phyloP scores from a whole-genome alignment of 2,113 vertebrate genomes.

The Saimiri boliviensis region DNA sequence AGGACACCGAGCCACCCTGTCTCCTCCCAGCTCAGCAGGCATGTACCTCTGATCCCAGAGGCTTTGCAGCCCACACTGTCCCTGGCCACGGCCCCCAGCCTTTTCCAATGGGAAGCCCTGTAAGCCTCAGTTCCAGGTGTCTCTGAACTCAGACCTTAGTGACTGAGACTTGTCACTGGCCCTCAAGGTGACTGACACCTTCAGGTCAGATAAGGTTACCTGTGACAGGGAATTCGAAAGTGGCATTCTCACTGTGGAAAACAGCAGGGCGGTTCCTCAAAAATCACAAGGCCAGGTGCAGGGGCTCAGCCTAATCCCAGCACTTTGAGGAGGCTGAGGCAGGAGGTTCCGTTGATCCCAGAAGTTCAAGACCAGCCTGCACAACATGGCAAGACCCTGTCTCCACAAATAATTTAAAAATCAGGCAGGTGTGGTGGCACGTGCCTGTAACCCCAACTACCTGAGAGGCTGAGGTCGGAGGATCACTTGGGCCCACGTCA shows the following conservation, averaged over 20 bases:
- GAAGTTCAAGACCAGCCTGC: too few species aligned
- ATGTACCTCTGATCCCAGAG: neutral
- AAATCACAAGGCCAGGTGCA: too few species aligned
- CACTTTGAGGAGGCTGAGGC: too few species aligned
- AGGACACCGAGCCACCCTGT: neutral
- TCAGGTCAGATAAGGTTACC: neutral
- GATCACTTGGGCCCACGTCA: too few species aligned
- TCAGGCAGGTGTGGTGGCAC: too few species aligned
- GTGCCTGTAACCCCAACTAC: too few species aligned
- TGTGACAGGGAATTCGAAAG: fast-evolving
- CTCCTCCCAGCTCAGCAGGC: too few species aligned
- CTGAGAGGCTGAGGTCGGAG: too few species aligned
- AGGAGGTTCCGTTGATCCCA: too few species aligned
- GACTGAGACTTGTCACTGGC: neutral
- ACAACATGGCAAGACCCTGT: too few species aligned
- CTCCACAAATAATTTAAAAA: too few species aligned
- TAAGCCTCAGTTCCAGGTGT: neutral
- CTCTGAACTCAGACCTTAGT: neutral
- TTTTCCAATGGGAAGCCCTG: neutral
- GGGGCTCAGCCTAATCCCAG: too few species aligned
- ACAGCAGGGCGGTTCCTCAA: fast-evolving
- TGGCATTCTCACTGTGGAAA: fast-evolving
- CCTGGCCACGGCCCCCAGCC: neutral
- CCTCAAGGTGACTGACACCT: neutral
- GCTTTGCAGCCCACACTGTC: neutral